These are phyloP conservation scores for Piscicola geometra DNA, from an alignment of 2,888 invertebrate genomes.

Conservation along the genomic window DNA sequence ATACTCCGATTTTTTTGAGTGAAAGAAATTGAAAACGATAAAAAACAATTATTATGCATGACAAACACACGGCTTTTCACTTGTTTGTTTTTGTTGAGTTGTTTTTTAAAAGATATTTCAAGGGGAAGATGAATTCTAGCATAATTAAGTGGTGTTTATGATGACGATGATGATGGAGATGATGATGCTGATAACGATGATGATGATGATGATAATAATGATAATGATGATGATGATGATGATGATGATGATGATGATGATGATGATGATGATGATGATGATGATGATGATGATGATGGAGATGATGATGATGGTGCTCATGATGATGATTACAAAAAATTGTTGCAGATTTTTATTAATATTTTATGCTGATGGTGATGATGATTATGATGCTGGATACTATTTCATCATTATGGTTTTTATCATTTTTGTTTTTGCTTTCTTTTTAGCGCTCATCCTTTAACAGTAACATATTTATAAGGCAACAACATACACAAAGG, in stretches of 20 bases:
- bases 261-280: conserved; percentile 26
- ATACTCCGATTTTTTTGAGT: too few relatives aligned
- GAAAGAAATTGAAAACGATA: too few relatives aligned
- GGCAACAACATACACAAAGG: too few relatives aligned
- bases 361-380: too few relatives aligned
- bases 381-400: not conserved
- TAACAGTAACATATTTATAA: too few relatives aligned
- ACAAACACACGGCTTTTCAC: too few relatives aligned
- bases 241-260: conserved; percentile 17
- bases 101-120: too few relatives aligned
- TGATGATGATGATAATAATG: conserved; percentile 18
- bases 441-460: too few relatives aligned
- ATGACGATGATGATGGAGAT: conserved; percentile 4
- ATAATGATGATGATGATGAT: conserved; percentile 24
- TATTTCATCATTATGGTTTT: not conserved
- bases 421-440: not conserved
- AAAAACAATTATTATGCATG: too few relatives aligned
- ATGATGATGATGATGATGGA: conserved; percentile 16
- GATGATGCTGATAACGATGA: conserved; percentile 18
- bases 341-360: not conserved
- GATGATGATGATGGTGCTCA: conserved; percentile 4
- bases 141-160: not conserved
- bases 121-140: too few relatives aligned
- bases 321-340: not conserved
- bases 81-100: too few relatives aligned